Conservation (phyloP, 2,113 vertebrate genomes). For the Morphnarchus princeps region DNA sequence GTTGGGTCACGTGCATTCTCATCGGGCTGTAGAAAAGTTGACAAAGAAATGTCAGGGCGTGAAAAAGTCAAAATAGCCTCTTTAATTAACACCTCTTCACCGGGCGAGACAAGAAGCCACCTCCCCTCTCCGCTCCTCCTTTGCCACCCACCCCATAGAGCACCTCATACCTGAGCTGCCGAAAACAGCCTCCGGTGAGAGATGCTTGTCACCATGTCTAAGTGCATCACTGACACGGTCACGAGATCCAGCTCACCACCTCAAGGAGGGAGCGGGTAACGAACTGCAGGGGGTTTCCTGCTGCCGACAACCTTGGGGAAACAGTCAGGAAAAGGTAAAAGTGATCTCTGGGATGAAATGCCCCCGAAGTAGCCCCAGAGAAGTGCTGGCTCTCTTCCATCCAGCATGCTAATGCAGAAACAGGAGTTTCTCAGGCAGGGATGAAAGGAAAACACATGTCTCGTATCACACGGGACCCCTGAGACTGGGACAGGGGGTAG, state of each 20-base stretch:
- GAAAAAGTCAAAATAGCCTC: not conserved
- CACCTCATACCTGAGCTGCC: not conserved
- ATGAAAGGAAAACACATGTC: constrained; percentile 42
- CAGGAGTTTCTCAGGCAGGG: constrained; percentile 6
- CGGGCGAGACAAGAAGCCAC: not conserved
- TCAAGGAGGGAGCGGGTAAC: not conserved
- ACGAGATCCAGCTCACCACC: not conserved
- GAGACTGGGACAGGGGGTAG: not conserved
- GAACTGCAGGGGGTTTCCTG: not conserved
- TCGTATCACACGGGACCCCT: not conserved
- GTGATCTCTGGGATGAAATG: not conserved
- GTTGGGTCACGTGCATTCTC: not conserved
- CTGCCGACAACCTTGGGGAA: not conserved
- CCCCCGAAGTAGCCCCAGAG: not conserved
- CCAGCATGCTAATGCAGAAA: constrained; percentile 27
- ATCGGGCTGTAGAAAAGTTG: not conserved
- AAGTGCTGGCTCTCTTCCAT: constrained; percentile 29
- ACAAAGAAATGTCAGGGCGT: not conserved
- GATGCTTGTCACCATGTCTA: not conserved
- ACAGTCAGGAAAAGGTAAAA: not conserved
- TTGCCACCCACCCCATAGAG: not conserved
- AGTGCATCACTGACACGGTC: not conserved
- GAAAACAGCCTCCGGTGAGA: not conserved
- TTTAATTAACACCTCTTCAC: constrained; percentile 9
- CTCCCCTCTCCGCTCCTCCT: not conserved